Percentiles rank a stretch among this genome's conserved stretches.
phyloP scores from a whole-genome alignment of 2,888 invertebrate genomes.

The Liopterus haemorrhoidalis region DNA sequence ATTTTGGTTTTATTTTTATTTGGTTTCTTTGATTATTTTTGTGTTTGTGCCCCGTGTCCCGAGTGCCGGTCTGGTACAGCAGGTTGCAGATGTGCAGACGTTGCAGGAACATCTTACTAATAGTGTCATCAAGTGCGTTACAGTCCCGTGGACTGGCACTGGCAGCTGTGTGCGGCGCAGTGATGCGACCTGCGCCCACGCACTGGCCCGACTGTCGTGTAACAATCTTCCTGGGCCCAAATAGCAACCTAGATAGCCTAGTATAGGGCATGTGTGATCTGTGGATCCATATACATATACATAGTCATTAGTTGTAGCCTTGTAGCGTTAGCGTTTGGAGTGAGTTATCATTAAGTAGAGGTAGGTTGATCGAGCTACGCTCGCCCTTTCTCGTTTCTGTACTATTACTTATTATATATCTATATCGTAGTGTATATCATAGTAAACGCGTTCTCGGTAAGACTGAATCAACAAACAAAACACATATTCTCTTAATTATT shows the following conservation, averaged over 20 bases:
- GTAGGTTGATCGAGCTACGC: constrained; percentile 8
- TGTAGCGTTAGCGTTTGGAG: constrained; percentile 35
- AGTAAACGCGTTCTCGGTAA: constrained; percentile 45
- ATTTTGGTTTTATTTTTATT: constrained; percentile 52
- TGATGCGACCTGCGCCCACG: no score
- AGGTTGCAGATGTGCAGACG: no score
- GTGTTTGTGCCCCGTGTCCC: constrained; percentile 29
- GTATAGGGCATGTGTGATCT: constrained; percentile 44
- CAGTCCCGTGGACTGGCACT: no score
- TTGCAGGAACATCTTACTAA: no score
- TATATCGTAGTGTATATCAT: constrained; percentile 24
- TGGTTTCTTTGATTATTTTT: constrained; percentile 29
- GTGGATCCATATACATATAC: constrained; percentile 44
- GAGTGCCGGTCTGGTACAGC: no score
- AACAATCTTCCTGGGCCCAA: constrained; percentile 51
- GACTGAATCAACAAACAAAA: constrained; percentile 46
- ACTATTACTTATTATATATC: constrained; percentile 23
- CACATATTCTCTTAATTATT: constrained; percentile 41
- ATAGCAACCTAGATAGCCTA: constrained; percentile 27
- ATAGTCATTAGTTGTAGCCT: constrained; percentile 45
- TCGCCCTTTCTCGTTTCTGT: constrained; percentile 23
- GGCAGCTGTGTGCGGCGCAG: no score
- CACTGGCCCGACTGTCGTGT: no score
- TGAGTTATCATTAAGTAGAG: constrained; percentile 19
- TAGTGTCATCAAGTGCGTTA: no score